A percentile compares a stretch with the other conserved stretches of the same genome.
These are phyloP conservation scores for Cremastobaeus sp. DNA, from an alignment of 2,888 invertebrate genomes.

Conservation along the genomic window DNA sequence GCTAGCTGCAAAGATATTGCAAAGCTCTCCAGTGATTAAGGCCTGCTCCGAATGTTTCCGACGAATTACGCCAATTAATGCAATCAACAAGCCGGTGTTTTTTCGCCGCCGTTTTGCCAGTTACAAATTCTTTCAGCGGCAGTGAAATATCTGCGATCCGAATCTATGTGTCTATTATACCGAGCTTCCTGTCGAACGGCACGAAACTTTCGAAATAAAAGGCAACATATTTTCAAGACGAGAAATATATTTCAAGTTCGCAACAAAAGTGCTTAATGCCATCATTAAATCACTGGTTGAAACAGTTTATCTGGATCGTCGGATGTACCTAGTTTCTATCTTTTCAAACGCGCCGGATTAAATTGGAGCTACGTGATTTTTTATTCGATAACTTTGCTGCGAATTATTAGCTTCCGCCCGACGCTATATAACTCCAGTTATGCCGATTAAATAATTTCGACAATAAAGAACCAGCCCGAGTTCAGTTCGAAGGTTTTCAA, in stretches of 20 bases:
- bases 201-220: conserved; percentile 33
- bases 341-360: background rate
- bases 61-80: background rate
- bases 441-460: too few species aligned
- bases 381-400: background rate
- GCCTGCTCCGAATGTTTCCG: background rate
- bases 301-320: conserved; percentile 15
- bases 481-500: too few species aligned
- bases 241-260: conserved; percentile 22
- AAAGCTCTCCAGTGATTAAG: background rate
- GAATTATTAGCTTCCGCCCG: too few species aligned
- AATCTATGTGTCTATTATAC: conserved; percentile 17
- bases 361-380: background rate
- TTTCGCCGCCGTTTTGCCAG: background rate
- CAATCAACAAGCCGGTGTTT: background rate
- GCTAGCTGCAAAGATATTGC: background rate
- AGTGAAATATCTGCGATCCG: background rate
- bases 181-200: conserved; percentile 6
- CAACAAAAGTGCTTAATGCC: conserved; percentile 36
- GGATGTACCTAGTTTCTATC: background rate
- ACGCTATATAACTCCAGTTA: too few species aligned
- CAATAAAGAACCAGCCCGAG: too few species aligned
- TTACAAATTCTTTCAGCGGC: background rate
- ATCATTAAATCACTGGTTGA: conserved; percentile 28
- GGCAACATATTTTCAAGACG: conserved; percentile 15